Percentiles rank a stretch among this genome's conserved stretches.
Conservation (phyloP, 2,888 invertebrate species). For the Lepidonotus clava region DNA sequence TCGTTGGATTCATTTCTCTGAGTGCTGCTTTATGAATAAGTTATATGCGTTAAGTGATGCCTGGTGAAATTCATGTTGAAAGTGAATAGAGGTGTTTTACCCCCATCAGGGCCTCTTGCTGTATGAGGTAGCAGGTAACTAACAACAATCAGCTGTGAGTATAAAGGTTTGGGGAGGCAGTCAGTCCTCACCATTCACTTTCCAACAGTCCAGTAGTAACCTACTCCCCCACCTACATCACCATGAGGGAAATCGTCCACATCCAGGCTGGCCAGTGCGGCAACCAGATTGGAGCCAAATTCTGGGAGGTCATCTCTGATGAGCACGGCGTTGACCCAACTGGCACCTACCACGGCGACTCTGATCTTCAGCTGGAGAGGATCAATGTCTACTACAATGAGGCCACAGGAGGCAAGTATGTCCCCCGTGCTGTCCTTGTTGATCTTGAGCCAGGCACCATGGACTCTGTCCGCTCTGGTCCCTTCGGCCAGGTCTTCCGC, state of each 20-base stretch:
- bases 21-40: too few relatives aligned
- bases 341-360: slow-evolving; percentile 70
- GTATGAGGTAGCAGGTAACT: too few relatives aligned
- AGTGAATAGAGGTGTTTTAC: too few relatives aligned
- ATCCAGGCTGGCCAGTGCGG: slow-evolving; percentile 68
- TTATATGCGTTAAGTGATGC: too few relatives aligned
- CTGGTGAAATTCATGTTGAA: too few relatives aligned
- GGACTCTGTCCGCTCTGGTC: slow-evolving; percentile 96
- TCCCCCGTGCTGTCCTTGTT: slow-evolving; percentile 94
- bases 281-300: slow-evolving; percentile 68
- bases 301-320: slow-evolving; percentile 77
- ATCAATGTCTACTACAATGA: slow-evolving; percentile 93
- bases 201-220: too few relatives aligned
- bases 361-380: slow-evolving; percentile 66
- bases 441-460: slow-evolving; percentile 98
- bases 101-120: too few relatives aligned
- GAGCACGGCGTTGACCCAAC: slow-evolving; percentile 75
- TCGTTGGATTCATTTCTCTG: too few relatives aligned
- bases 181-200: too few relatives aligned
- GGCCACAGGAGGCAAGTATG: slow-evolving; percentile 90
- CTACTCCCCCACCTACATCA: too few relatives aligned
- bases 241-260: slow-evolving; percentile 67
- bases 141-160: too few relatives aligned
- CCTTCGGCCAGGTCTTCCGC: slow-evolving; percentile 94
- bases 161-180: too few relatives aligned